These are phyloP conservation scores for Anthopleura sola DNA, from an alignment of 64 coral and sea anemone genomes.

Conservation along the genomic window DNA sequence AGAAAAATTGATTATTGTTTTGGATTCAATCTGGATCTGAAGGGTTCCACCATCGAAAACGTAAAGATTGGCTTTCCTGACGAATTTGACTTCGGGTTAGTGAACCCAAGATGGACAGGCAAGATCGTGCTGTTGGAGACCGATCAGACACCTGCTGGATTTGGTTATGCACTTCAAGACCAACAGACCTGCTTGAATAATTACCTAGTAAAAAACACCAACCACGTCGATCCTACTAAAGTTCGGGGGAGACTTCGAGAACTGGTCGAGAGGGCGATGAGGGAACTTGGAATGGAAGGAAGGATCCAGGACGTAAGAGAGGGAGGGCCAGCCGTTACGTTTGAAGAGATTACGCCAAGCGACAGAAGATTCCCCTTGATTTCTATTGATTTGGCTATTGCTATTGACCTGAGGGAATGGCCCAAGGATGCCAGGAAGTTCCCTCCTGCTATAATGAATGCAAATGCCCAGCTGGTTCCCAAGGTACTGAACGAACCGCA, in stretches of 20 bases:
- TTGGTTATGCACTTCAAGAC: slow-evolving; percentile 15
- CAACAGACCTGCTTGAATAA: not conserved
- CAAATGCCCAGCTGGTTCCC: slow-evolving; percentile 19
- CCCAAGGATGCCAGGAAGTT: not conserved
- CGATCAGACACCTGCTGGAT: not conserved
- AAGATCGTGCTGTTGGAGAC: slow-evolving; percentile 1
- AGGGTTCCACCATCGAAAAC: slow-evolving; percentile 22
- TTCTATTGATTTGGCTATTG: slow-evolving; percentile 43
- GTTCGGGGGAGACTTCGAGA: slow-evolving; percentile 2
- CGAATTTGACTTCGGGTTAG: slow-evolving; percentile 36
- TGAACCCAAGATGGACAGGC: slow-evolving; percentile 2
- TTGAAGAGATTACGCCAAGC: not conserved
- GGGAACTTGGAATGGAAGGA: not conserved
- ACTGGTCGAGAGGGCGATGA: not conserved
- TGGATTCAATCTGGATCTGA: not conserved
- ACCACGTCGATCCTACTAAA: not conserved
- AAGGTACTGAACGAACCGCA: not conserved
- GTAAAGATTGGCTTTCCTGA: slow-evolving; percentile 35
- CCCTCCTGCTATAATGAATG: not conserved
- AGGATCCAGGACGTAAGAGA: not conserved
- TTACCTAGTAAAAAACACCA: not conserved
- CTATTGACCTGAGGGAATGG: slow-evolving; percentile 9
- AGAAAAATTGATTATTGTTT: not conserved
- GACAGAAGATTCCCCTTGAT: slow-evolving; percentile 4
- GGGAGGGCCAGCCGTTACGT: slow-evolving; percentile 38